These are phyloP conservation scores for Myotis myotis DNA, from an alignment of 2,797 vertebrate species.

Conservation along the genomic window DNA sequence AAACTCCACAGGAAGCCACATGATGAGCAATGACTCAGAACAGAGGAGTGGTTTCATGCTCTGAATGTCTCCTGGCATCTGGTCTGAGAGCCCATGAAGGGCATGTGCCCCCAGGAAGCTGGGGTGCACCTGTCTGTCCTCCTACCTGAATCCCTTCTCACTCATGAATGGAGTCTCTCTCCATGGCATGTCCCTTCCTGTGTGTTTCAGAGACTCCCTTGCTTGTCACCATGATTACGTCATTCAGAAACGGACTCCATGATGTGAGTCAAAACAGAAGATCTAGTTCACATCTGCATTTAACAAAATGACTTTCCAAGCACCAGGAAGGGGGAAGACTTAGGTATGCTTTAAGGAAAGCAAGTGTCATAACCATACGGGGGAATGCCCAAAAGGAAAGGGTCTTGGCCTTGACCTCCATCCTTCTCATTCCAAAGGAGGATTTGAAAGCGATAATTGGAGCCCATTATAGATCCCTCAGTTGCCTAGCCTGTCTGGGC, in stretches of 20 bases:
- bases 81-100: neutral
- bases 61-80: neutral
- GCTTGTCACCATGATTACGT: neutral
- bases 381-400: neutral
- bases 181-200: neutral
- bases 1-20: neutral
- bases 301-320: no score
- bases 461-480: no score
- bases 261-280: neutral
- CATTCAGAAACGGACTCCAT: neutral
- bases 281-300: neutral
- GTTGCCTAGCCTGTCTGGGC: neutral
- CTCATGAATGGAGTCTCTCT: accelerated
- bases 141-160: neutral
- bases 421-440: neutral
- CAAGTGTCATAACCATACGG: neutral
- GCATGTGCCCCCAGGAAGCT: neutral
- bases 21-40: neutral
- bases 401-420: neutral
- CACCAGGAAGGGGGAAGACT: neutral
- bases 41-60: neutral
- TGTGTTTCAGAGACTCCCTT: neutral
- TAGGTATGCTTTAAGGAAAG: neutral
- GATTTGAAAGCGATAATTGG: neutral
- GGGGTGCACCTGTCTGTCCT: no score